Conservation (phyloP, 2,113 vertebrate genomes). For the Drymodes brunneopygia region DNA sequence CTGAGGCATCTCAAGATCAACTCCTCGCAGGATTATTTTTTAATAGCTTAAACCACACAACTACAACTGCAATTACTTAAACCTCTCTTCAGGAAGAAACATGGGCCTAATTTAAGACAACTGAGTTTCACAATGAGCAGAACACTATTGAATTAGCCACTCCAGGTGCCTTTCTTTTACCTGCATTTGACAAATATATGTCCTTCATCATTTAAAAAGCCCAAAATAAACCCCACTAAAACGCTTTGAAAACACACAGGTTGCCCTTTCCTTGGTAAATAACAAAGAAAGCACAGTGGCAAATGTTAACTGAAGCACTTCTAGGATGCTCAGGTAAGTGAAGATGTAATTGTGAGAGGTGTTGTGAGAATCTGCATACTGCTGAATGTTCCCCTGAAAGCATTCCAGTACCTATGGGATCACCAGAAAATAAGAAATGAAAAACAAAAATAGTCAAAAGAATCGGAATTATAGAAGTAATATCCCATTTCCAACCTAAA, state of each 20-base stretch:
- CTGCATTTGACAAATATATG: background rate
- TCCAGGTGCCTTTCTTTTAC: background rate
- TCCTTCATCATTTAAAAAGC: rapidly evolving
- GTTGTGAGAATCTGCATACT: background rate
- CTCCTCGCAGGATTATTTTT: background rate
- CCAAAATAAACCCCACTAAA: background rate
- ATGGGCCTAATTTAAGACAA: background rate
- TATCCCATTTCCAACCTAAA: background rate
- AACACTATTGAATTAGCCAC: background rate
- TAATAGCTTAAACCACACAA: background rate
- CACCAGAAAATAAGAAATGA: background rate
- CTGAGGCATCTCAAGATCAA: background rate
- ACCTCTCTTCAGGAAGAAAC: background rate
- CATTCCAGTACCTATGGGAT: background rate
- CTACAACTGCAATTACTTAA: background rate
- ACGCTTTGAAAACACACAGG: background rate
- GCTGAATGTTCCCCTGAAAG: background rate
- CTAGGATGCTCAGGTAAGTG: background rate
- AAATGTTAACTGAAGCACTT: background rate
- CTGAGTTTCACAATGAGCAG: background rate
- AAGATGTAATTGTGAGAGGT: background rate
- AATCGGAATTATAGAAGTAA: background rate
- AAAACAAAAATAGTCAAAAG: background rate
- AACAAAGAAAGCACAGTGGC: background rate
- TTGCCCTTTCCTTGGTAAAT: background rate